phyloP scores from a whole-genome alignment of 2,113 vertebrate genomes.

The Apaloderma vittatum region DNA sequence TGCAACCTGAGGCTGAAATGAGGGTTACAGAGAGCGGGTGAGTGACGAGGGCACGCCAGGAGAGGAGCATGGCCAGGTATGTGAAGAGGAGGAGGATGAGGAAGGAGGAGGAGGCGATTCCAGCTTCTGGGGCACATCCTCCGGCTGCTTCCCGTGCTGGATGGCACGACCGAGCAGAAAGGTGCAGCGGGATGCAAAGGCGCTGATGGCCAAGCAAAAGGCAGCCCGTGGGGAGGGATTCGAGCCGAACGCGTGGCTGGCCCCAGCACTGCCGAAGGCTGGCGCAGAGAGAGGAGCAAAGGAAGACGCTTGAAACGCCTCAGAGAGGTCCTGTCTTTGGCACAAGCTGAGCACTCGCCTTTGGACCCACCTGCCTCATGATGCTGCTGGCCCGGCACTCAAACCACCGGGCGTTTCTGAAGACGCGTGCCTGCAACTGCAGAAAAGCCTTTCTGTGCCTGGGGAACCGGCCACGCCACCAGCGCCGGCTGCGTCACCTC shows the following conservation, averaged over 20 bases:
- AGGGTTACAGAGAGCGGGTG: neutral
- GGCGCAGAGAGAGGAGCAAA: neutral
- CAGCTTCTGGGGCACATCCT: neutral
- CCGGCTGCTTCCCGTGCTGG: neutral
- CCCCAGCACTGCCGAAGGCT: neutral
- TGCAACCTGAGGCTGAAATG: neutral
- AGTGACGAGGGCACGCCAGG: accelerated
- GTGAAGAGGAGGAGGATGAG: too few relatives aligned
- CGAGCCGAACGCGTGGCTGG: accelerated
- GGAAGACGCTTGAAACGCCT: accelerated
- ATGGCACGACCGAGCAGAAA: neutral
- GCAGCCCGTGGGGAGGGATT: neutral
- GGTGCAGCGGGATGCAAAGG: neutral
- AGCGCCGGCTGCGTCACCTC: neutral
- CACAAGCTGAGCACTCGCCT: neutral
- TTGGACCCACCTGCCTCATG: neutral
- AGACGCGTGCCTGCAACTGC: accelerated
- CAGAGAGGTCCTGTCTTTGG: neutral
- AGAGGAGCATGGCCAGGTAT: accelerated
- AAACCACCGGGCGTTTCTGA: accelerated
- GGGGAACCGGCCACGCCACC: accelerated
- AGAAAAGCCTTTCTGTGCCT: neutral
- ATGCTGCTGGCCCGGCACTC: neutral
- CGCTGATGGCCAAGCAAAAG: accelerated
- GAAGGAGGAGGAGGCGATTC: neutral